phyloP scores from a whole-genome alignment of 2,888 invertebrate genomes.

The Deilephila porcellus region DNA sequence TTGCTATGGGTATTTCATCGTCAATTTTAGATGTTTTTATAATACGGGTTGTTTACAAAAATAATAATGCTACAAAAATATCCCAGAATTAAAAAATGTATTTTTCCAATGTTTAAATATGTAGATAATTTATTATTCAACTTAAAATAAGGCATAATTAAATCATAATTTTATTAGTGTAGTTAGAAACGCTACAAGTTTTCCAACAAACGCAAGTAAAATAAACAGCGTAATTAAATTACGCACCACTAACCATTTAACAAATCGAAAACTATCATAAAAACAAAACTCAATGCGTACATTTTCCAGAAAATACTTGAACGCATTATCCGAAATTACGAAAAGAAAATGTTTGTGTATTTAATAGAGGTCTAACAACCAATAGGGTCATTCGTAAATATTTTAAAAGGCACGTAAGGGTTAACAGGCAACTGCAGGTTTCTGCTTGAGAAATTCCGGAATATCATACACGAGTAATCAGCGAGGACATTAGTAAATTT shows the following conservation, averaged over 20 bases:
- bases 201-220: too few relatives aligned
- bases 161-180: too few relatives aligned
- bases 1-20: too few relatives aligned
- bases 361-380: constrained; percentile 2
- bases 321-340: neutral
- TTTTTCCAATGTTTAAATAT: too few relatives aligned
- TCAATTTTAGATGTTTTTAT: too few relatives aligned
- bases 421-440: neutral
- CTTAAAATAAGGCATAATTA: too few relatives aligned
- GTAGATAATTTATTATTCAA: too few relatives aligned
- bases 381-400: neutral
- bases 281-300: neutral
- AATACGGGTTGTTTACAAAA: too few relatives aligned
- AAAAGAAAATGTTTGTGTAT: neutral
- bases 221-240: too few relatives aligned
- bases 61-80: too few relatives aligned
- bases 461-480: neutral
- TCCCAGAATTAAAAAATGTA: too few relatives aligned
- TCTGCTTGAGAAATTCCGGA: neutral
- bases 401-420: constrained; percentile 5
- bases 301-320: neutral
- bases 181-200: too few relatives aligned
- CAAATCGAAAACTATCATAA: neutral
- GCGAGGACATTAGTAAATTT: neutral
- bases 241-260: neutral